Conservation (phyloP, 2,797 vertebrate genomes). For the Chelon labrosus region DNA sequence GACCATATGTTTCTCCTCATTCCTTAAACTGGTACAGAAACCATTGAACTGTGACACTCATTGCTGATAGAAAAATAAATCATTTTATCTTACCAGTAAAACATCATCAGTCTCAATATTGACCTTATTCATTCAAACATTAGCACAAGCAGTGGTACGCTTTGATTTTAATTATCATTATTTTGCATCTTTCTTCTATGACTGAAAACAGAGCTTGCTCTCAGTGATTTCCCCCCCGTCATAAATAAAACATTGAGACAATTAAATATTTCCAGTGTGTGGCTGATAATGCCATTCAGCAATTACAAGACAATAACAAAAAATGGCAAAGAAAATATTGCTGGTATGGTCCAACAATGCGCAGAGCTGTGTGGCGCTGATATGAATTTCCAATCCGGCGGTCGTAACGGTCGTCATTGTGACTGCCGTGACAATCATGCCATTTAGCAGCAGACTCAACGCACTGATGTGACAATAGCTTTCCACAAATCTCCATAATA, state of each 20-base stretch:
- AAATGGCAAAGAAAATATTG: conserved; percentile 9
- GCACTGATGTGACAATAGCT: conserved; percentile 49
- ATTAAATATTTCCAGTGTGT: conserved; percentile 30
- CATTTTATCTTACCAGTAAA: background rate
- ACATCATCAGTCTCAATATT: background rate
- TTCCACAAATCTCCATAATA: conserved; percentile 40
- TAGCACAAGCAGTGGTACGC: background rate
- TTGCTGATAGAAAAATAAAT: background rate
- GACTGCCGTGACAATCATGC: conserved; percentile 25
- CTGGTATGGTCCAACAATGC: conserved; percentile 26
- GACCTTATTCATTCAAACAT: background rate
- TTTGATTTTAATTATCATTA: conserved; percentile 2
- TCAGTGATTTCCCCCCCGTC: background rate
- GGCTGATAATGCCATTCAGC: conserved; percentile 14
- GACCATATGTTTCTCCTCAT: background rate
- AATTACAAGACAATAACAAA: conserved; percentile 34
- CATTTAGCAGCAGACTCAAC: conserved; percentile 41
- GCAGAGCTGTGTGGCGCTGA: conserved; percentile 43
- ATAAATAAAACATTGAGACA: conserved; percentile 29
- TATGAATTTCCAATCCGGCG: conserved; percentile 44
- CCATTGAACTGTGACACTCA: background rate
- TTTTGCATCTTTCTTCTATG: background rate
- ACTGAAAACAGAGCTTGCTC: background rate
- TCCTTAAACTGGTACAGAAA: background rate
- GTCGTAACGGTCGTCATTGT: conserved; percentile 36